Evolutionary conservation across 2,888 invertebrate species (phyloP), one percentile per base, ranked within the genome.

Genomic region (Dryobotodes eremita): DNA sequence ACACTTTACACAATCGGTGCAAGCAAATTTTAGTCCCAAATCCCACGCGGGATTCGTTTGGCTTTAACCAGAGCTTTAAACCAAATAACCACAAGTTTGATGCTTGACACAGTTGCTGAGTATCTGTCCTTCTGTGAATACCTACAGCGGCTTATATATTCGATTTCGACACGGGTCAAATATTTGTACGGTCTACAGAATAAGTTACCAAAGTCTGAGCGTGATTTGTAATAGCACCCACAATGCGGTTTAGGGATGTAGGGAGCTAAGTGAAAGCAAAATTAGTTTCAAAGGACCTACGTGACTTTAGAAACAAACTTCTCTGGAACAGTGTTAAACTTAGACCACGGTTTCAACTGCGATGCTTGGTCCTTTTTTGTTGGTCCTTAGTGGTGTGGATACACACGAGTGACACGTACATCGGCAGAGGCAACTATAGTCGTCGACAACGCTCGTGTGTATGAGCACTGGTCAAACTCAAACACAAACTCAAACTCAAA

Each of bases 261-360:
- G 57, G 48, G 48, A 75, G 10, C 23, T 17, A 36, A 69, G 53
- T 81, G 57, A 46, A 65, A 81, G 57, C 46, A 83, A 69, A 68
- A 82, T 68, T 80, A 76, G 77, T 80, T 82, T 65, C 26, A 69
- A 64, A 83, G 46, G 15, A 69, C n/a, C 46, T 77, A 65, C 83
- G 83, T 80, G 83, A 83, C 80, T 80, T n/a, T 80, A 53, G 83
- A 53, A 77, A 69, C 50, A 42, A 66, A 42, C 26, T 82, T 23
- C 46, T 74, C 46, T 31, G 10, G 36, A 69, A 76, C 66, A 10
- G 8, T 68, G 31, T 75, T 48, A 48, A 48, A 66, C 46, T 79
- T 55, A 26, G 53, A 75, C 20, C 82, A 57, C 50, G 31, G 57
- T 62, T 82, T 68, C 23, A 17, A 46, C 50, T 69, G 36, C 2